Percentiles rank a stretch among this genome's conserved stretches.
These are phyloP conservation scores for Paralichthys olivaceus DNA, from an alignment of 2,113 vertebrate species.

Conservation along the genomic window DNA sequence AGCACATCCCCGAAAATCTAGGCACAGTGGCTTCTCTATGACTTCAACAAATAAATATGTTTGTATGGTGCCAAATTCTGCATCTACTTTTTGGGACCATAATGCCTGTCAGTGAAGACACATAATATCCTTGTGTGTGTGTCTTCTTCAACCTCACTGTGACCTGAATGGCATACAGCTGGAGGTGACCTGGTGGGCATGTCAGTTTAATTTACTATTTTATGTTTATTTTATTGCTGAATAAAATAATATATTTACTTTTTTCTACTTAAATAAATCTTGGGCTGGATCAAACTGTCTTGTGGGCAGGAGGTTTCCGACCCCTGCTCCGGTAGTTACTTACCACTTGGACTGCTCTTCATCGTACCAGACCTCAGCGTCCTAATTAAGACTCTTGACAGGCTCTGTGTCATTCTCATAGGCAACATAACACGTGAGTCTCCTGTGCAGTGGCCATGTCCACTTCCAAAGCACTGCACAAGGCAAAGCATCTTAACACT, in stretches of 20 bases:
- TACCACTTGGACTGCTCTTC: slow-evolving; percentile 2
- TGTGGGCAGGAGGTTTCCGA: not conserved
- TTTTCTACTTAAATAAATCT: not conserved
- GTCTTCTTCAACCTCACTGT: too few species aligned
- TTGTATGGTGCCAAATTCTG: too few species aligned
- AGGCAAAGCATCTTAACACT: slow-evolving; percentile 44
- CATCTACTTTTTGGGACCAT: too few species aligned
- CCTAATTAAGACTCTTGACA: slow-evolving; percentile 9
- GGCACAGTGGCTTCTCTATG: too few species aligned
- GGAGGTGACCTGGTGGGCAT: too few species aligned
- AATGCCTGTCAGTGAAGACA: too few species aligned
- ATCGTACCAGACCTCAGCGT: slow-evolving; percentile 4
- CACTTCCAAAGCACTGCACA: slow-evolving; percentile 35
- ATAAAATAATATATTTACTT: not conserved
- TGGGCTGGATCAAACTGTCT: not conserved
- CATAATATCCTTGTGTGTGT: too few species aligned
- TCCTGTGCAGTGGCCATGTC: slow-evolving; percentile 16
- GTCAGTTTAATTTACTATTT: not conserved
- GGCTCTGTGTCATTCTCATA: slow-evolving; percentile 14
- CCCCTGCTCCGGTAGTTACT: not conserved
- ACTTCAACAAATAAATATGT: too few species aligned
- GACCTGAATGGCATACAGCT: too few species aligned
- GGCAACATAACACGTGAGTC: slow-evolving; percentile 5
- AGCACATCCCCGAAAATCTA: too few species aligned
- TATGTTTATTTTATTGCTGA: not conserved